phyloP scores from a whole-genome alignment of 1,140 invertebrate species.

The Sitophilus oryzae region DNA sequence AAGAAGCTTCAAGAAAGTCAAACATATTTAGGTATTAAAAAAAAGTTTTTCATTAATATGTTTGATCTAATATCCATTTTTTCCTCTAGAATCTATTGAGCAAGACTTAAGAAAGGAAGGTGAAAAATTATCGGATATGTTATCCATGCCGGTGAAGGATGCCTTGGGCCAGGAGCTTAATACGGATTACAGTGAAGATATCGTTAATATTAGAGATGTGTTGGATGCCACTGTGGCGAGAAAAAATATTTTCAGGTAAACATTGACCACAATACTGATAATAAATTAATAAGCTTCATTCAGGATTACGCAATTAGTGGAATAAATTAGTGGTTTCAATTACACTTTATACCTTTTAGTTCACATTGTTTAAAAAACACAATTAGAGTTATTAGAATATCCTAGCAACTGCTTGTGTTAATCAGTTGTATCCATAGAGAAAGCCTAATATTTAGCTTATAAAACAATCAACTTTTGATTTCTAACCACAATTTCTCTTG shows the following conservation, averaged over 20 bases:
- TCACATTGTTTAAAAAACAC: too few relatives aligned
- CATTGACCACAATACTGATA: background rate
- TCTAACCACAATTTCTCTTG: too few relatives aligned
- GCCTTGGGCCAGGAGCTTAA: constrained; percentile 66
- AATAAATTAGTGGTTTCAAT: too few relatives aligned
- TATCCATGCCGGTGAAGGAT: constrained; percentile 75
- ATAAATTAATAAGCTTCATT: too few relatives aligned
- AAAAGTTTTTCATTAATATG: background rate
- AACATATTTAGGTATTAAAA: constrained; percentile 46
- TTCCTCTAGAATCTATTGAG: constrained; percentile 46
- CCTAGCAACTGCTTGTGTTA: too few relatives aligned
- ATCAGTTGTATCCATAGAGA: too few relatives aligned
- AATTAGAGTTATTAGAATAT: too few relatives aligned
- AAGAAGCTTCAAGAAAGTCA: constrained; percentile 53
- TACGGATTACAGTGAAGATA: constrained; percentile 66
- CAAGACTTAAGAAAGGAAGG: constrained; percentile 67
- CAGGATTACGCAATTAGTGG: too few relatives aligned
- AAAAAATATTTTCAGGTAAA: constrained; percentile 53
- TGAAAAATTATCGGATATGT: constrained; percentile 70
- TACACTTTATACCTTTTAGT: too few relatives aligned
- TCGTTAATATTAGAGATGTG: constrained; percentile 63
- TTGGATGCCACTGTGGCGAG: constrained; percentile 59
- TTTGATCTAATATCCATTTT: background rate
- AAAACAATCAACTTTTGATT: too few relatives aligned
- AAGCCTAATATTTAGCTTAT: too few relatives aligned